Base-by-base conservation (phyloP, 1,140 invertebrate species). In the Pantala flavescens region DNA sequence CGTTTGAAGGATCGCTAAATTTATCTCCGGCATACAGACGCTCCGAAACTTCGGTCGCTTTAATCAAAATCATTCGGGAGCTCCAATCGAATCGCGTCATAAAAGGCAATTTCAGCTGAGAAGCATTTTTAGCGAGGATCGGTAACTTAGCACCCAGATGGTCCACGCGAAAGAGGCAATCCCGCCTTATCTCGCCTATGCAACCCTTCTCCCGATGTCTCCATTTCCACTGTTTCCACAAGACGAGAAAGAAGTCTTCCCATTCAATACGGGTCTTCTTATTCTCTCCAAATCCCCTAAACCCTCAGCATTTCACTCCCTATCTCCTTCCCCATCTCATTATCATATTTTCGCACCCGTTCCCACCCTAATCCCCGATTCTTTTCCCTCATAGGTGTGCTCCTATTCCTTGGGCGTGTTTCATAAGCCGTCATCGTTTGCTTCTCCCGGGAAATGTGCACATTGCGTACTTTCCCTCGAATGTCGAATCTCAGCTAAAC, bases 291-390 rank as follows among this genome's bases (percentile, higher is more conserved):
- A 63, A 63, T 21, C 14, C 49, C 14, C 49, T 21, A 63, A 63
- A 63, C 49, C 49, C 49, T 63, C n/a, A 63, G 49, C 49, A 63
- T 63, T 63, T 63, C 49, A 63, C 49, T 63, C 49, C 49, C 49
- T 63, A 63, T 21, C 49, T 63, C 49, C 49, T 3, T 63, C 49
- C n/a, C n/a, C 49, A 63, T 63, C 49, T 63, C 49, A 63, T 63
- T 63, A 63, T 63, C 49, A 63, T 63, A 63, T 63, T 63, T 63
- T 63, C 49, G 49, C 49, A 63, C 49, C 49, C 49, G n/a, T 63
- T 63, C 49, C n/a, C 49, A 3, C 49, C 49, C 49, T 63, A 36
- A 63, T 63, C 49, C 49, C 49, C 49, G 12, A 19, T 63, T 63
- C n/a, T 21, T 63, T 21, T 63, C 49, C 12, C 49, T 63, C 28